Evolutionary conservation across 2,113 vertebrate species (phyloP), one percentile per base, ranked within the genome.

Genomic region (Cyphomyrus plagiostoma): DNA sequence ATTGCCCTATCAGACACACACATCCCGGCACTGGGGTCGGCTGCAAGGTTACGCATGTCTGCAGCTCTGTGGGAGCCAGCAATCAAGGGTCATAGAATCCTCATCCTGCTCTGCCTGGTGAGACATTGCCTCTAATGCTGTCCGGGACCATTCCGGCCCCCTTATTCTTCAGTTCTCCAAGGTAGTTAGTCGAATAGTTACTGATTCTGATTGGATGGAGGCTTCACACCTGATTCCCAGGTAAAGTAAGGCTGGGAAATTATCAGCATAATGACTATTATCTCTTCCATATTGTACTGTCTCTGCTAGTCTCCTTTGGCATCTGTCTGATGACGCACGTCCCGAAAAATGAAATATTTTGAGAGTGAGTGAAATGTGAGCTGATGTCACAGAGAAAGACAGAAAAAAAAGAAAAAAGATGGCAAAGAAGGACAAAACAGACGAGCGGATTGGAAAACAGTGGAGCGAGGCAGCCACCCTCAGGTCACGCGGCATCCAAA

Each of bases 1-100:
- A n/a, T 26, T 91, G 93, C 90, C 93, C 92, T 90, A 90, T 92
- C 91, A 91, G 90, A 91, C 89, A 89, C 91, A 90, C 91, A 90
- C 90, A 90, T 35, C n/a, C 91, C 30, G 21, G 8, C 89, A 89
- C 49, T 6, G 89, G 49, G 52, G 62, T 30, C 80, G 42, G 30
- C 77, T 23, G 52, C 80, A 66, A 85, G 80, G 80, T 84, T 58
- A 89, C 30, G 13, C 10, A 9, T 7, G 6, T n/a, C 48, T 49
- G 49, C 15, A 46, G 66, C 21, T 52, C 17, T 4, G 9, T n/a
- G 26, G 74, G 66, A 30, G 53, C 52, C 52, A 42, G 26, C 45
- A 17, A 23, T 42, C 3, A 19, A 42, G n/a, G 35, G 21, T 88
- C 87, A 5, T 21, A 56, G 13, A 45, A 10, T 15, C 56, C 15